These are phyloP conservation scores for Drosophila borborema DNA, from an alignment of 2,888 invertebrate genomes.

Conservation along the genomic window DNA sequence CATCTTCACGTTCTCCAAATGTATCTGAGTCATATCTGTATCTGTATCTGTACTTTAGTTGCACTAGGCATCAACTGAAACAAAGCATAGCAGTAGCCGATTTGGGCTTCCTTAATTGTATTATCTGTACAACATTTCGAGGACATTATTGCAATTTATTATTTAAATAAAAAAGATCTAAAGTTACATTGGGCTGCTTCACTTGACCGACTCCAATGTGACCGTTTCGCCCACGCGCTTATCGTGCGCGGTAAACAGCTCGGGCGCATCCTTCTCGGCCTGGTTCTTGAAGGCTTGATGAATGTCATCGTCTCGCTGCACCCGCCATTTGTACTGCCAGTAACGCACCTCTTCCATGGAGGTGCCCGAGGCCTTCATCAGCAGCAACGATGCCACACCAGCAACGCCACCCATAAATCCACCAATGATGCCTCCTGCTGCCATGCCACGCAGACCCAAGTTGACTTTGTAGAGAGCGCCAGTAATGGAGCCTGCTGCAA, in stretches of 20 bases:
- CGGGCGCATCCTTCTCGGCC: slow-evolving; percentile 57
- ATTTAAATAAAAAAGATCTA: slow-evolving; percentile 67
- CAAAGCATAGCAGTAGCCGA: slow-evolving; percentile 71
- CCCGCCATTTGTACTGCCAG: slow-evolving; percentile 87
- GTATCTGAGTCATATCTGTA: slow-evolving; percentile 56
- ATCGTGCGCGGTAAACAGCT: slow-evolving; percentile 76
- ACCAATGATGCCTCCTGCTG: slow-evolving; percentile 89
- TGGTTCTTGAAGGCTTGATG: slow-evolving; percentile 77
- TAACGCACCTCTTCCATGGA: slow-evolving; percentile 88
- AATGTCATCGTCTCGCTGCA: slow-evolving; percentile 82
- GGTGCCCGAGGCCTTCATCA: slow-evolving; percentile 87
- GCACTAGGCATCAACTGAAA: slow-evolving; percentile 64
- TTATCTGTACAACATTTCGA: slow-evolving; percentile 50
- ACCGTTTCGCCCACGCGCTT: slow-evolving; percentile 72
- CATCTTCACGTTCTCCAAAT: slow-evolving; percentile 45
- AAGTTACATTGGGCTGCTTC: slow-evolving; percentile 36
- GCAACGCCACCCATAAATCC: slow-evolving; percentile 87
- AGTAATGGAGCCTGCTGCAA: slow-evolving; percentile 88
- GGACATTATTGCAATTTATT: slow-evolving; percentile 78
- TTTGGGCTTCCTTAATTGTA: slow-evolving; percentile 70
- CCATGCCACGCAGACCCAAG: slow-evolving; percentile 89
- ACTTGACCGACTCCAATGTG: slow-evolving; percentile 77
- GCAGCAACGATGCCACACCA: slow-evolving; percentile 86
- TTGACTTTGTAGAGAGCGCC: slow-evolving; percentile 89
- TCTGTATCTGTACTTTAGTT: slow-evolving; percentile 41